phyloP scores from a whole-genome alignment of 2,888 invertebrate species.

The Ichneumon xanthorius region DNA sequence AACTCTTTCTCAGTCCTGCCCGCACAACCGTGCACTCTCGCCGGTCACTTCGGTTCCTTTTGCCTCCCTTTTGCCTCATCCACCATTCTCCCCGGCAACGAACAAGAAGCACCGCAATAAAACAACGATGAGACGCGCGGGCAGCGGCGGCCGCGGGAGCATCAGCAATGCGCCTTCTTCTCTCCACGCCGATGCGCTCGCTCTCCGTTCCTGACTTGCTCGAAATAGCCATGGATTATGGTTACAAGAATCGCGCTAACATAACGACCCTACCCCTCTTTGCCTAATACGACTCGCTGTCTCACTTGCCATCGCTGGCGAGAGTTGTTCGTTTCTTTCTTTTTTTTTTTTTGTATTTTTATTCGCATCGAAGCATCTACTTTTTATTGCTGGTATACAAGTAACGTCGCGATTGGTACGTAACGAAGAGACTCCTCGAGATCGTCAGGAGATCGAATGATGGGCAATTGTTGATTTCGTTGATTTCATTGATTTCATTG shows the following conservation, averaged over 20 bases:
- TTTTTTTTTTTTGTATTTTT: too few relatives aligned
- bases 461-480: constrained; percentile 8
- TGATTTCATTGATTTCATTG: too few relatives aligned
- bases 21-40: not conserved
- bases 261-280: constrained; percentile 24
- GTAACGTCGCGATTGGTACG: not conserved
- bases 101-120: constrained; percentile 39
- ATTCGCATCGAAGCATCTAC: not conserved
- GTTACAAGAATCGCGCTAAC: constrained; percentile 21
- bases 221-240: constrained; percentile 53
- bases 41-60: constrained; percentile 47
- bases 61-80: constrained; percentile 65
- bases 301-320: not conserved
- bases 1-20: constrained; percentile 59
- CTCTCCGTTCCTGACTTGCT: constrained; percentile 34
- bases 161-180: constrained; percentile 21
- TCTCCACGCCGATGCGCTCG: constrained; percentile 8
- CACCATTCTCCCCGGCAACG: constrained; percentile 46
- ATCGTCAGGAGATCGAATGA: not conserved
- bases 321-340: not conserved
- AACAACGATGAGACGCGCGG: constrained; percentile 9
- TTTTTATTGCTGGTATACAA: not conserved
- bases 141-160: not conserved
- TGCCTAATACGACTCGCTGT: constrained; percentile 40
- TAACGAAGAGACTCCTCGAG: not conserved